Evolutionary conservation across 2,113 vertebrate species (phyloP).

Genomic region (Coryphaenoides rupestris): DNA sequence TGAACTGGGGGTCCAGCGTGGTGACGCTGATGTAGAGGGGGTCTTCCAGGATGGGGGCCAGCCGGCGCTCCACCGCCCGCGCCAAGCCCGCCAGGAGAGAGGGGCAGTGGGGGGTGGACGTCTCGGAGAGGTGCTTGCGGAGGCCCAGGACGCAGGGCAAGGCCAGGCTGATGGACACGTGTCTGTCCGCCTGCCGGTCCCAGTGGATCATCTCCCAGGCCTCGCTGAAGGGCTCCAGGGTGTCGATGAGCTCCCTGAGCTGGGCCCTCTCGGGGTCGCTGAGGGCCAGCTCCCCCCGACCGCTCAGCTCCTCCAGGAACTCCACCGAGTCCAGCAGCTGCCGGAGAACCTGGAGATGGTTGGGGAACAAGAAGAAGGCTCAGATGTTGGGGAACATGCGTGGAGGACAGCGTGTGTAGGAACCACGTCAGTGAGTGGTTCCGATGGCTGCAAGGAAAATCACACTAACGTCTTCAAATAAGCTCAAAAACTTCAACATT

Average conservation of each 20-base stretch:
- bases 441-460: too few relatives aligned
- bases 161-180: conserved; percentile 74
- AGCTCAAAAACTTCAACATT: too few relatives aligned
- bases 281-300: conserved; percentile 64
- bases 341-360: conserved; percentile 56
- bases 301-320: conserved; percentile 74
- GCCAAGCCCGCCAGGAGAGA: conserved; percentile 61
- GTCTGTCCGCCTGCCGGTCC: conserved; percentile 67
- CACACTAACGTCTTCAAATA: too few relatives aligned
- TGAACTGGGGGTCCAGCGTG: conserved; percentile 77
- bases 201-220: conserved; percentile 77
- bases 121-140: conserved; percentile 76
- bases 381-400: too few relatives aligned
- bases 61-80: conserved; percentile 65
- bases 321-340: conserved; percentile 73
- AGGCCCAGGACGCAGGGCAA: conserved; percentile 75
- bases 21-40: conserved; percentile 75
- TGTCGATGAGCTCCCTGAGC: conserved; percentile 70
- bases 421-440: too few relatives aligned
- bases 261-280: conserved; percentile 58
- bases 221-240: conserved; percentile 75
- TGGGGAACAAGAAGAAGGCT: background rate
- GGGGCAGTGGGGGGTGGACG: conserved; percentile 63
- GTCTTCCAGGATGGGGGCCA: conserved; percentile 71
- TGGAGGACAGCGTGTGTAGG: too few relatives aligned